A percentile compares a stretch with the other conserved stretches of the same genome.
These are phyloP conservation scores for Leptarthrus brevirostris DNA, from an alignment of 2,888 invertebrate species.

Conservation along the genomic window DNA sequence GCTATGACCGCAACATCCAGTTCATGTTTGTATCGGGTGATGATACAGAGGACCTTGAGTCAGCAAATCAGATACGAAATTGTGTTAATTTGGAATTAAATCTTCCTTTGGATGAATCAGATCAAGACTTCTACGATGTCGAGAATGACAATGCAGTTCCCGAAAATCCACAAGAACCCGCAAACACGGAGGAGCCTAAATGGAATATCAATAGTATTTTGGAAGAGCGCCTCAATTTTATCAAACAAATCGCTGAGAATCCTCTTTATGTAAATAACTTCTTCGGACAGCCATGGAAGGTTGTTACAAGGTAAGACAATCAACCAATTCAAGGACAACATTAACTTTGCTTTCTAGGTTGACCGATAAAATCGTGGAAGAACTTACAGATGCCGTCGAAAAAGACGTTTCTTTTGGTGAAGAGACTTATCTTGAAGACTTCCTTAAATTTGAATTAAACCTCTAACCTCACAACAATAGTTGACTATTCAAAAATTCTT, in stretches of 20 bases:
- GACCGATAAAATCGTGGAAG: background rate
- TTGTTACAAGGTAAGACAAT: slow-evolving; percentile 53
- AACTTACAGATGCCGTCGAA: background rate
- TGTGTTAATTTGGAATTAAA: background rate
- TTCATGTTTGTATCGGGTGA: slow-evolving; percentile 47
- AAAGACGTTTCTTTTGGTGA: slow-evolving; percentile 24
- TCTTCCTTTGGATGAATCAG: background rate
- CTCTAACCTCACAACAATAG: too few relatives aligned
- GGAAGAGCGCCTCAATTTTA: slow-evolving; percentile 29
- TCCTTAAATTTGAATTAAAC: slow-evolving; percentile 1
- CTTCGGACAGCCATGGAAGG: slow-evolving; percentile 56
- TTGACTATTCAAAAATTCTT: too few relatives aligned
- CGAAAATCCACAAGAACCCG: background rate
- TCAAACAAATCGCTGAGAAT: slow-evolving; percentile 50
- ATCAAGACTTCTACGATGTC: background rate
- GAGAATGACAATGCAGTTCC: background rate
- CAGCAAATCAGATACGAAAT: background rate
- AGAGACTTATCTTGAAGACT: background rate
- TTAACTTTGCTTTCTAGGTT: background rate
- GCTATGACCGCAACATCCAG: slow-evolving; percentile 49
- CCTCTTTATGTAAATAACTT: slow-evolving; percentile 55
- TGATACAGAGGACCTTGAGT: background rate
- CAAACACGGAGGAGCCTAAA: background rate
- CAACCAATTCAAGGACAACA: background rate
- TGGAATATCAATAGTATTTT: background rate